Conservation (phyloP, 2,113 vertebrate species). For the Zosterops lateralis region DNA sequence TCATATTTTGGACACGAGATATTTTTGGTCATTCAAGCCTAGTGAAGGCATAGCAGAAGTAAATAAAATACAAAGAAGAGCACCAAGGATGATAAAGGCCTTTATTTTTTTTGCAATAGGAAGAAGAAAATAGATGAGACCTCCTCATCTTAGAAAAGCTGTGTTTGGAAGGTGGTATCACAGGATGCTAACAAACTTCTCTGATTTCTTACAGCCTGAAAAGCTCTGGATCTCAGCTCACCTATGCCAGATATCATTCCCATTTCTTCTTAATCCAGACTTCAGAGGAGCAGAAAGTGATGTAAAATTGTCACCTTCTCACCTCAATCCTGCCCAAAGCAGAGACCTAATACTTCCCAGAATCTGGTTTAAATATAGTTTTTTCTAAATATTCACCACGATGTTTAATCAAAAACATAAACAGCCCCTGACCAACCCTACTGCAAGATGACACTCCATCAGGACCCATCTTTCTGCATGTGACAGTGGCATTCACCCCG, state of each 20-base stretch:
- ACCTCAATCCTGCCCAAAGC: not conserved
- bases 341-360: not conserved
- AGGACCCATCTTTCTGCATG: not conserved
- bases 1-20: not conserved
- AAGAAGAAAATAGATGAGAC: not conserved
- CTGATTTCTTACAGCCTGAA: not conserved
- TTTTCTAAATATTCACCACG: not conserved
- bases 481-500: fast-evolving
- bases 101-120: not conserved
- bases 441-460: not conserved
- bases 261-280: not conserved
- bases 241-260: not conserved
- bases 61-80: not conserved
- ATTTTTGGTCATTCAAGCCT: not conserved
- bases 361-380: not conserved
- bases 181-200: not conserved
- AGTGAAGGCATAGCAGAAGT: not conserved
- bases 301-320: not conserved
- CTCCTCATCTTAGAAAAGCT: not conserved
- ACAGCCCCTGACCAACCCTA: not conserved
- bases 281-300: not conserved
- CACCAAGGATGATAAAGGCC: not conserved
- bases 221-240: not conserved
- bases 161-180: not conserved
- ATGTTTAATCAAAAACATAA: not conserved